phyloP scores from a whole-genome alignment of 2,797 vertebrate species.

The Pangasius mekongensis region DNA sequence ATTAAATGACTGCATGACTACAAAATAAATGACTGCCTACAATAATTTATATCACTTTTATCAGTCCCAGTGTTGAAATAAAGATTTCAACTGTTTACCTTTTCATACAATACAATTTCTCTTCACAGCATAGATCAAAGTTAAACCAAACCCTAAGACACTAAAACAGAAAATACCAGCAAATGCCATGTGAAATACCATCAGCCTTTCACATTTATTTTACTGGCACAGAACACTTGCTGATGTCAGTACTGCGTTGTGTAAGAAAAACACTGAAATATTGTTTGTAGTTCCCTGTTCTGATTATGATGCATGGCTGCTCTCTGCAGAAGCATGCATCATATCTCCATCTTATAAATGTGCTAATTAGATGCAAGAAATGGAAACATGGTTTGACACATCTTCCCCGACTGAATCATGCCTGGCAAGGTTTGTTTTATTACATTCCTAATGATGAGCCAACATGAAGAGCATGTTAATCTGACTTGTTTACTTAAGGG shows the following conservation, averaged over 20 bases:
- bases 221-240: not conserved
- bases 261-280: conserved; percentile 24
- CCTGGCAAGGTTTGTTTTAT: not conserved
- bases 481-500: not conserved
- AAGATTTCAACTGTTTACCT: not conserved
- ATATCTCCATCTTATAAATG: conserved; percentile 14
- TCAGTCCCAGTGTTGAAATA: not conserved
- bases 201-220: not conserved
- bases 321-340: conserved; percentile 27
- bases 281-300: conserved; percentile 26
- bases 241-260: not conserved
- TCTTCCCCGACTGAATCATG: not conserved
- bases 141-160: too few species aligned
- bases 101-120: not conserved
- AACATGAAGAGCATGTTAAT: not conserved
- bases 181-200: not conserved
- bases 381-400: not conserved
- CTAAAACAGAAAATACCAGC: not conserved
- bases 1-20: not conserved
- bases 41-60: not conserved
- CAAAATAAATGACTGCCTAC: not conserved
- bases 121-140: not conserved
- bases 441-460: not conserved
- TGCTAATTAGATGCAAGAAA: not conserved
- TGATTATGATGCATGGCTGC: conserved; percentile 43